phyloP scores from a whole-genome alignment of 2,797 vertebrate genomes.

The Columba guinea region DNA sequence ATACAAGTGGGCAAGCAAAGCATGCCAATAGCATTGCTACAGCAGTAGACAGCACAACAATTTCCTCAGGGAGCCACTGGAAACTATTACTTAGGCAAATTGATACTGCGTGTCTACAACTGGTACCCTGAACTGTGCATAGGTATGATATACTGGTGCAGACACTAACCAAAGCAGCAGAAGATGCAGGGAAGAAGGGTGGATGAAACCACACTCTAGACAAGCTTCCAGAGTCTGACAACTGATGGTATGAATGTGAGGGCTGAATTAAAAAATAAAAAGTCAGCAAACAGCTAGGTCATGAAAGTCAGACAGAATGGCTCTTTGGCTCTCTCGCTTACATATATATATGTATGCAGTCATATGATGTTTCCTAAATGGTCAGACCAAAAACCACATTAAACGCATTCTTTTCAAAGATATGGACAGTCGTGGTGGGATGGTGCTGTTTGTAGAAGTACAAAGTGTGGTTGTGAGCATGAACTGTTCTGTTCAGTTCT shows the following conservation, averaged over 20 bases:
- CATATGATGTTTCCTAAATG: neutral
- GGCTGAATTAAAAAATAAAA: neutral
- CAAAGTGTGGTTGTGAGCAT: neutral
- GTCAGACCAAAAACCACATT: neutral
- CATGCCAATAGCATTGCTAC: neutral
- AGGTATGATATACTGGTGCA: neutral
- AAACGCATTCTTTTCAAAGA: neutral
- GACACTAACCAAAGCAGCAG: neutral
- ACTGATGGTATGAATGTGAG: neutral
- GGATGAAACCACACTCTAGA: neutral
- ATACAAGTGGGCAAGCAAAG: neutral
- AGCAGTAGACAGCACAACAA: neutral
- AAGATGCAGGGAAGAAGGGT: neutral
- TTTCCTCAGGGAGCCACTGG: neutral
- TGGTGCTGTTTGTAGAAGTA: neutral
- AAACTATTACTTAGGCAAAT: neutral
- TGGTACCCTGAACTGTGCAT: neutral
- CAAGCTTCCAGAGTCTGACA: neutral
- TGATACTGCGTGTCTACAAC: neutral
- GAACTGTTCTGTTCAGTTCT: neutral
- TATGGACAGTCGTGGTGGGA: neutral
- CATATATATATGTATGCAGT: neutral
- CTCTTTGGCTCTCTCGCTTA: neutral
- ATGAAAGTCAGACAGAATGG: neutral
- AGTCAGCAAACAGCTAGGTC: neutral